Percentiles rank a stretch among this genome's conserved stretches.
These are phyloP conservation scores for Drosophila picticornis DNA, from an alignment of 2,888 invertebrate species.

Conservation along the genomic window DNA sequence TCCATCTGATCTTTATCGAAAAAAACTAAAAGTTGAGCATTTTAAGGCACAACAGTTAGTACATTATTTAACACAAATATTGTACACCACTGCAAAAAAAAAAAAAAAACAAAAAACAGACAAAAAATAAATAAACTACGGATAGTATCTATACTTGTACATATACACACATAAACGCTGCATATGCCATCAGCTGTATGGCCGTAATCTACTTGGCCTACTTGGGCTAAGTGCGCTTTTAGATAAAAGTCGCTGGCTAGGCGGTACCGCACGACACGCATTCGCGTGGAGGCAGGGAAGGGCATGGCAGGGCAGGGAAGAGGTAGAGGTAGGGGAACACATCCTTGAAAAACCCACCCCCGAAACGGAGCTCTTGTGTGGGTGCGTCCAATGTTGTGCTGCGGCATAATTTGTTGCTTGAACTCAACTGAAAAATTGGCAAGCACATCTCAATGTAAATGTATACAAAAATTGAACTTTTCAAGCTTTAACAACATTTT, in stretches of 20 bases:
- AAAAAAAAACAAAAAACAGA: neutral
- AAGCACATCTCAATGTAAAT: slow-evolving; percentile 77
- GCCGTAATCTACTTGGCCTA: slow-evolving; percentile 78
- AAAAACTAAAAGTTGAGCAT: neutral
- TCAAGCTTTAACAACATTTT: slow-evolving; percentile 76
- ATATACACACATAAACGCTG: neutral
- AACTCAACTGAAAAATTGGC: slow-evolving; percentile 82
- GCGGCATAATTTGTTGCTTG: slow-evolving; percentile 78
- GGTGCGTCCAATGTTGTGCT: slow-evolving; percentile 76
- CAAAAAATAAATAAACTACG: slow-evolving; percentile 5
- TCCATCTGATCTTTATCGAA: neutral
- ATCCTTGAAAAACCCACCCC: slow-evolving; percentile 60
- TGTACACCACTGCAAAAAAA: slow-evolving; percentile 3
- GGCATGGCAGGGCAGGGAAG: neutral
- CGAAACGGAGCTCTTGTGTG: slow-evolving; percentile 40
- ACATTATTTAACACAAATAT: slow-evolving; percentile 40
- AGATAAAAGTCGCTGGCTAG: slow-evolving; percentile 76
- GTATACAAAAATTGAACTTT: slow-evolving; percentile 76
- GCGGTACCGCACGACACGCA: slow-evolving; percentile 35
- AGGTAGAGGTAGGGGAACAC: slow-evolving; percentile 8
- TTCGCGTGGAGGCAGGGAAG: neutral
- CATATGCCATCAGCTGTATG: slow-evolving; percentile 55
- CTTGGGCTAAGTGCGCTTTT: slow-evolving; percentile 80
- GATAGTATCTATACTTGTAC: slow-evolving; percentile 9
- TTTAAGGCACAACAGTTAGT: slow-evolving; percentile 10